Percentiles rank a stretch among this genome's conserved stretches.
Evolutionary conservation across 1,140 invertebrate genomes (phyloP).

Genomic region (Anoplolepis gracilipes): DNA sequence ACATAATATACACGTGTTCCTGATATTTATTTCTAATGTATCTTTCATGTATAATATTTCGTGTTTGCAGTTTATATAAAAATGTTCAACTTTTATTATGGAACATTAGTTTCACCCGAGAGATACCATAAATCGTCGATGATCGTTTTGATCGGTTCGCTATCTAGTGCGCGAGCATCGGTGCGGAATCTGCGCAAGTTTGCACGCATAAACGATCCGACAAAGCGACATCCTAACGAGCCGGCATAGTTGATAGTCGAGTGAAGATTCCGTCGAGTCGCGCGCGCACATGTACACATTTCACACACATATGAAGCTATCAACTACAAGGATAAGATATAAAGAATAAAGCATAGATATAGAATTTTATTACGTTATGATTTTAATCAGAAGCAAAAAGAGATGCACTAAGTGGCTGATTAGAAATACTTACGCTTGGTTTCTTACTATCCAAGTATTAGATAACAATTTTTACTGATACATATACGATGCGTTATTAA

Average conservation of each 20-base stretch:
- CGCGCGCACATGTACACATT: not conserved
- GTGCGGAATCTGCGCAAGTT: slow-evolving; percentile 60
- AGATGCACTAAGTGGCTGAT: not conserved
- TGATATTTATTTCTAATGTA: not conserved
- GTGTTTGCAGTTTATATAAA: not conserved
- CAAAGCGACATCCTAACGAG: slow-evolving; percentile 56
- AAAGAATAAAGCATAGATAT: slow-evolving; percentile 26
- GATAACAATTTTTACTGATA: not conserved
- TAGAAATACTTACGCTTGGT: not conserved
- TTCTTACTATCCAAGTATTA: not conserved
- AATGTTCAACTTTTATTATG: slow-evolving; percentile 10
- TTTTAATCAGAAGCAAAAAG: not conserved
- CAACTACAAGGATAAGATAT: slow-evolving; percentile 43
- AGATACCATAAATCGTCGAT: slow-evolving; percentile 53
- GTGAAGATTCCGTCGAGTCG: slow-evolving; percentile 44
- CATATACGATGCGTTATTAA: not conserved
- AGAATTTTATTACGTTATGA: slow-evolving; percentile 14
- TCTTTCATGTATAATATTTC: not conserved
- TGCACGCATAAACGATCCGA: slow-evolving; percentile 60
- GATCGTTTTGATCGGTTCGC: slow-evolving; percentile 46
- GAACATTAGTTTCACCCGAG: slow-evolving; percentile 19
- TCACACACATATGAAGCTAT: not conserved
- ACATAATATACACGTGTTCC: not conserved
- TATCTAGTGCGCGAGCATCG: slow-evolving; percentile 50
- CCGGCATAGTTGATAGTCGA: slow-evolving; percentile 53